Conservation (phyloP, 1,140 invertebrate genomes). For the Leucophenga varia region DNA sequence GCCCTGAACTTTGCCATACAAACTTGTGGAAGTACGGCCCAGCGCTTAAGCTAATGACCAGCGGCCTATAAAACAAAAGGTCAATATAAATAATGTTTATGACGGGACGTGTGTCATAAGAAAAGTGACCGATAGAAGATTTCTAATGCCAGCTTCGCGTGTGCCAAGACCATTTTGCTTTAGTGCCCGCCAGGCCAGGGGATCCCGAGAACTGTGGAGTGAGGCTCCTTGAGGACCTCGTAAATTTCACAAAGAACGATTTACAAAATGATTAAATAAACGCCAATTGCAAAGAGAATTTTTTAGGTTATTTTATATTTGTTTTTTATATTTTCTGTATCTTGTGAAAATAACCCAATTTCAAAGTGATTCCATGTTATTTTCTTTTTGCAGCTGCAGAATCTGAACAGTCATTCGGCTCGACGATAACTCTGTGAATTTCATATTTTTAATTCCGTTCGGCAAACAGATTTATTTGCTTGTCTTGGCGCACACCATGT, state of each 20-base stretch:
- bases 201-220: too few species aligned
- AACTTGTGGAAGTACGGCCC: constrained; percentile 3
- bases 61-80: constrained; percentile 23
- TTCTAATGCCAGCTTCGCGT: constrained; percentile 24
- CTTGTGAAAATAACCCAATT: too few species aligned
- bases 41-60: constrained; percentile 33
- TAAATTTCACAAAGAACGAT: constrained; percentile 9
- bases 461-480: constrained; percentile 31
- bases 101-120: constrained; percentile 16
- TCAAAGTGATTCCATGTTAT: too few species aligned
- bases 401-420: too few species aligned
- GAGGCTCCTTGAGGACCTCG: too few species aligned
- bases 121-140: constrained; percentile 4
- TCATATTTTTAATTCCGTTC: too few species aligned
- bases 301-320: neutral
- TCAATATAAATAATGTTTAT: constrained; percentile 45
- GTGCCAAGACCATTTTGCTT: constrained; percentile 23
- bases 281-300: constrained; percentile 1
- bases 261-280: constrained; percentile 8
- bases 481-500: constrained; percentile 21
- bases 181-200: neutral
- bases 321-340: constrained; percentile 1
- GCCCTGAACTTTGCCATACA: constrained; percentile 36
- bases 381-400: too few species aligned
- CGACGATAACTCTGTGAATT: too few species aligned